These are phyloP conservation scores for Brotula barbata DNA, from an alignment of 2,797 vertebrate genomes.

Conservation along the genomic window DNA sequence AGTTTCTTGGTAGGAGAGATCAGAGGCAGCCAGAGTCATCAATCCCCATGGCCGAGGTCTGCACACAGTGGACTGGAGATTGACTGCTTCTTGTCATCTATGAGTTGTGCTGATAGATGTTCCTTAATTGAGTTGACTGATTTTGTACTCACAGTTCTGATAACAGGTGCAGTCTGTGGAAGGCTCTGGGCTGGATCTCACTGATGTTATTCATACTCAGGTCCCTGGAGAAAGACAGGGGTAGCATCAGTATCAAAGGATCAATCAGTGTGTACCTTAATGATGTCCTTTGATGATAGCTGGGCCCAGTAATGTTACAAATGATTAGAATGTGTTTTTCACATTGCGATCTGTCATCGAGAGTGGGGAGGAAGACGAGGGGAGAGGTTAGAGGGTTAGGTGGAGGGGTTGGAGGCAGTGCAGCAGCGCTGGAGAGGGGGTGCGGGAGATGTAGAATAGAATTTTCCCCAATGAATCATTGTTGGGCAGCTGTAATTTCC, in stretches of 20 bases:
- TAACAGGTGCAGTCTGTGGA: conserved; percentile 87
- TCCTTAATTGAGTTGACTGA: conserved; percentile 44
- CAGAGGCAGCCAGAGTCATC: conserved; percentile 66
- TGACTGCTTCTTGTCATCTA: conserved; percentile 52
- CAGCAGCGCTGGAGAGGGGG: conserved; percentile 44
- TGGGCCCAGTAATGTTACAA: conserved; percentile 32
- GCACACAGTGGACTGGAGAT: conserved; percentile 43
- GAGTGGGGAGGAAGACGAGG: conserved; percentile 29
- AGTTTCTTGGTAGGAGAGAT: conserved; percentile 66
- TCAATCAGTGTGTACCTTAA: conserved; percentile 33
- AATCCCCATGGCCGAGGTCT: conserved; percentile 58
- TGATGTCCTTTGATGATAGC: conserved; percentile 34
- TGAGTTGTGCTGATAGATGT: conserved; percentile 41
- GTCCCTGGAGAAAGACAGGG: conserved; percentile 79
- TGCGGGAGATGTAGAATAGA: conserved; percentile 68
- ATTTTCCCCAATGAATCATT: conserved; percentile 82
- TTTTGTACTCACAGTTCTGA: conserved; percentile 91
- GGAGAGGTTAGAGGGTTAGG: conserved; percentile 54
- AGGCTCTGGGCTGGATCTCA: conserved; percentile 82
- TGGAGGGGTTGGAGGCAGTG: conserved; percentile 52
- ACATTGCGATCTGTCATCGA: conserved; percentile 46
- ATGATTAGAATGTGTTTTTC: conserved; percentile 49
- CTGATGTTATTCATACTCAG: conserved; percentile 98
- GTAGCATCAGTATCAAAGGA: conserved; percentile 37
- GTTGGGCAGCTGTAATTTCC: conserved; percentile 80